These are phyloP conservation scores for Pristionchus arcanus DNA, from an alignment of 2,888 invertebrate species.

Conservation along the genomic window DNA sequence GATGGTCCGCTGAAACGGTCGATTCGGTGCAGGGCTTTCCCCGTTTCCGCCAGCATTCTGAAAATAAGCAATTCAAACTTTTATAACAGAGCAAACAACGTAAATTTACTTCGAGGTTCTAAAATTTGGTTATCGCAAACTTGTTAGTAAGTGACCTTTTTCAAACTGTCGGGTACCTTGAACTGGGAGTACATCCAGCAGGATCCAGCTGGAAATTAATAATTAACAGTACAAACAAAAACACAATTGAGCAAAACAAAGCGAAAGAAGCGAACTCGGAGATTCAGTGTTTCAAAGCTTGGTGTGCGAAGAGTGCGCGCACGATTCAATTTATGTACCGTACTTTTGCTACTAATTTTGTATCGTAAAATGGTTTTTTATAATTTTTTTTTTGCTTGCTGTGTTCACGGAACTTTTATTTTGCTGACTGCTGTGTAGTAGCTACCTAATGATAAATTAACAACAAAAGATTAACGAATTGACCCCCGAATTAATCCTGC, in stretches of 20 bases:
- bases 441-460: too few relatives aligned
- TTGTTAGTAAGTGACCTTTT: background rate
- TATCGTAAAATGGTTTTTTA: background rate
- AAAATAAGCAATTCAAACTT: background rate
- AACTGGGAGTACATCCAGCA: slow-evolving; percentile 43
- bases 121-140: background rate
- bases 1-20: background rate
- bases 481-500: too few relatives aligned
- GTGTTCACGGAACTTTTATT: too few relatives aligned
- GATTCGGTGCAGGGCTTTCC: background rate
- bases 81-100: background rate
- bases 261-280: background rate
- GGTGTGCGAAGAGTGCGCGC: too few relatives aligned
- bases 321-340: background rate
- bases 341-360: background rate
- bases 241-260: background rate
- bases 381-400: background rate
- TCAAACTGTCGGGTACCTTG: slow-evolving; percentile 44
- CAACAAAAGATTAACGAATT: too few relatives aligned
- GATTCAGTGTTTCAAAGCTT: background rate
- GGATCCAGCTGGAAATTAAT: background rate
- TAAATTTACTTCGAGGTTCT: background rate
- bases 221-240: background rate
- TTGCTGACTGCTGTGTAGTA: too few relatives aligned
- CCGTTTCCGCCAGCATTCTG: background rate